Base-by-base conservation (phyloP, 2,888 invertebrate genomes). In the Ophioninae sp. region DNA sequence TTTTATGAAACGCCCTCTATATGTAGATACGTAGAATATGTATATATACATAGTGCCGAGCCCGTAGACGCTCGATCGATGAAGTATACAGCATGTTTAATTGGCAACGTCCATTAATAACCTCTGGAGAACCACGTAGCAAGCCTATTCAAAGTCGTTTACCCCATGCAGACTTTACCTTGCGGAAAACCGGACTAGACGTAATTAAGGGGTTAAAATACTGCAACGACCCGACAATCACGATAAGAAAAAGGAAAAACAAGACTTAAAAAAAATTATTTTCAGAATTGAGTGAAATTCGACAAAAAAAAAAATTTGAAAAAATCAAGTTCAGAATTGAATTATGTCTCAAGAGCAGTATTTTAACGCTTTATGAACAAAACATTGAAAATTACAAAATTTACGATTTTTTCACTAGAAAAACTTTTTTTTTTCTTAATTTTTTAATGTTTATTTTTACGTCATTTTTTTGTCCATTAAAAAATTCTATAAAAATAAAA, bases 11-110 rank as follows among this genome's bases (percentile, higher is more conserved):
- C 51, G 22, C 20, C 74, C 74, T 64, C 74, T 72, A 67, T 72
- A 76, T 56, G 79, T 23, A 69, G 59, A 22, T 77, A 72, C 68
- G 71, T 77, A 75, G 78, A 71, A 79, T 72, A 67, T 72, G 72
- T 61, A 83, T 23, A 69, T 65, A 22, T 77, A 72, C 68, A 74
- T 77, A 75, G 78, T 73, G 65, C 82, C 76, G 44, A 78, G 75
- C 64, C 75, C 73, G 72, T 79, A 56, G 69, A 69, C 72, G 71
- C 67, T 85, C 85, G 87, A 89, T 89, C 87, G 89, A 89, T 89
- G 86, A 87, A 85, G 51, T 74, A 79, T 72, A 83, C 77, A 86
- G 88, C 86, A 88, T 87, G 86, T 81, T 82, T 87, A 84, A 86
- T 86, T 83, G 78, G 79, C 77, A 65, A 63, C 76, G 81, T 83